Conservation (phyloP, 2,797 vertebrate species). For the Chelon labrosus region DNA sequence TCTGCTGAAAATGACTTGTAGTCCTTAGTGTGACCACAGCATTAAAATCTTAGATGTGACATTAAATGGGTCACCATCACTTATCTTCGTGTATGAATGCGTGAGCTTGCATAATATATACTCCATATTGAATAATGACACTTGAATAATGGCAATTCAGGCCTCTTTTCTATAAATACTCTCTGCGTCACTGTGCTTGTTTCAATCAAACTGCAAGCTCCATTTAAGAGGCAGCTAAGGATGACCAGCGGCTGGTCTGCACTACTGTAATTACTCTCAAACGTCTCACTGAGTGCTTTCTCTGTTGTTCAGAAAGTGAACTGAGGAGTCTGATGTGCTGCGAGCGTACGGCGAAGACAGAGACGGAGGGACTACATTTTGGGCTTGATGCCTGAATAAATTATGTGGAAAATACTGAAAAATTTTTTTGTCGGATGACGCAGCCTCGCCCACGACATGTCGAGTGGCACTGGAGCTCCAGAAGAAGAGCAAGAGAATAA, state of each 20-base stretch:
- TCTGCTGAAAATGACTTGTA: too few relatives aligned
- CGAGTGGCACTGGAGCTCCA: too few relatives aligned
- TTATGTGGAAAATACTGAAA: not conserved
- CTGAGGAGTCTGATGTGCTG: not conserved
- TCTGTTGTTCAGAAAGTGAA: conserved; percentile 10
- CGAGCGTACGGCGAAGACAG: not conserved
- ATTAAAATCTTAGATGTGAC: too few relatives aligned
- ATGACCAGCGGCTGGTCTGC: conserved; percentile 25
- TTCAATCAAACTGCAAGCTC: conserved; percentile 37
- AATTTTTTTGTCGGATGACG: too few relatives aligned
- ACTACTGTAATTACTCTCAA: conserved; percentile 18
- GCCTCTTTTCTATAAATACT: conserved; percentile 38
- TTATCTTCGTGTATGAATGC: not conserved
- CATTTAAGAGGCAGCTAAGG: conserved; percentile 39
- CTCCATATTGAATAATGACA: conserved; percentile 11
- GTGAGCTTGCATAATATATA: not conserved
- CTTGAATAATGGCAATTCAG: conserved; percentile 2
- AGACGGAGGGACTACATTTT: not conserved
- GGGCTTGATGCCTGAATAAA: not conserved
- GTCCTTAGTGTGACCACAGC: too few relatives aligned
- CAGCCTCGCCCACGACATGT: too few relatives aligned
- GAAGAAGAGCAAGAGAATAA: not conserved
- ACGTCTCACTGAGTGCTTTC: not conserved
- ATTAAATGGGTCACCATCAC: too few relatives aligned
- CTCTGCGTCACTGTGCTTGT: conserved; percentile 11